Percentiles rank a stretch among this genome's conserved stretches.
Conservation (phyloP, 2,888 invertebrate genomes). For the Acrocera orbiculus region DNA sequence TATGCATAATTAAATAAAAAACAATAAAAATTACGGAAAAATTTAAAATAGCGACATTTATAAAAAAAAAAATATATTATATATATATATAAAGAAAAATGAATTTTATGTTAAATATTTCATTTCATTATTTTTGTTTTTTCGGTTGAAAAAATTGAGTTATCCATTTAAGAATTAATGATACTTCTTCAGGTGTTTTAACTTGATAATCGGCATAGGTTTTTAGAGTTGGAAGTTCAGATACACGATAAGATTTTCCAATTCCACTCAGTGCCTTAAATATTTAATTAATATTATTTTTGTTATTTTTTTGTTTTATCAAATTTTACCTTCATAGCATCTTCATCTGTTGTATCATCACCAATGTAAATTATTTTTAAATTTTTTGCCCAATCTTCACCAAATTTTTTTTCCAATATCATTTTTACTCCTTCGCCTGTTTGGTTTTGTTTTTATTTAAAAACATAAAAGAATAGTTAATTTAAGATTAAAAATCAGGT, state of each 20-base stretch:
- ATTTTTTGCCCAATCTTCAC: constrained; percentile 59
- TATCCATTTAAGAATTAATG: constrained; percentile 55
- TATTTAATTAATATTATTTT: constrained; percentile 29
- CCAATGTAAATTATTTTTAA: constrained; percentile 70
- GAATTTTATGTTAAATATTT: no score
- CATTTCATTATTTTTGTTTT: no score
- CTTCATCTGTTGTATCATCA: constrained; percentile 78
- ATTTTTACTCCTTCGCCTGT: constrained; percentile 50
- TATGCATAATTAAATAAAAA: no score
- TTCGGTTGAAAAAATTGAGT: no score
- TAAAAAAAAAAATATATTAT: no score
- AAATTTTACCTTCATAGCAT: constrained; percentile 58
- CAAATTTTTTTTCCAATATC: constrained; percentile 56
- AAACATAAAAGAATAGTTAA: no score
- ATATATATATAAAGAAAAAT: no score
- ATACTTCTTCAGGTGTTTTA: constrained; percentile 55
- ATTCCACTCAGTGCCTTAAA: constrained; percentile 37
- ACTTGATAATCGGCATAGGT: constrained; percentile 55
- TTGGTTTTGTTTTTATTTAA: no score
- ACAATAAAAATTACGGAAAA: no score
- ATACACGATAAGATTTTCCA: constrained; percentile 60
- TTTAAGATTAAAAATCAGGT: not conserved
- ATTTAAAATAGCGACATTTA: no score
- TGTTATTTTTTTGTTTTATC: not conserved
- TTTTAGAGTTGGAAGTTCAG: constrained; percentile 48